phyloP scores from a whole-genome alignment of 2,797 vertebrate species.

The Sardinella longiceps region DNA sequence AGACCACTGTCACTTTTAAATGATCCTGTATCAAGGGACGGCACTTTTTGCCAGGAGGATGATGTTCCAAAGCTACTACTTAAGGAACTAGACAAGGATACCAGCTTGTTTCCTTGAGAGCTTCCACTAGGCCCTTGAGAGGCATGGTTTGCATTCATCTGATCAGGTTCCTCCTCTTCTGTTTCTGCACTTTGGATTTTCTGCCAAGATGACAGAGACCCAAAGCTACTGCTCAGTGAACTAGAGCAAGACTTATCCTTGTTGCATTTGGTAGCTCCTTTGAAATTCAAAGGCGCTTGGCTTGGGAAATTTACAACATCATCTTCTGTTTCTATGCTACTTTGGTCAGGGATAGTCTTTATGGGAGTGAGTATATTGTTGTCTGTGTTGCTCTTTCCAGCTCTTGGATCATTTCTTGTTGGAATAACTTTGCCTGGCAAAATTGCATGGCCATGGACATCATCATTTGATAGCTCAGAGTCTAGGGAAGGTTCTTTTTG shows the following conservation, averaged over 20 bases:
- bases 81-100: conserved; percentile 51
- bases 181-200: conserved; percentile 67
- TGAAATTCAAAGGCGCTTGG: background rate
- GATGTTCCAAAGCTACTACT: conserved; percentile 66
- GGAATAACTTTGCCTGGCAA: background rate
- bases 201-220: conserved; percentile 76
- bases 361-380: background rate
- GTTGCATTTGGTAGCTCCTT: background rate
- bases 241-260: conserved; percentile 42
- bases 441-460: conserved; percentile 8
- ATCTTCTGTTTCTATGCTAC: conserved; percentile 53
- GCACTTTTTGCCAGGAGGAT: conserved; percentile 79
- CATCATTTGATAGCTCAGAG: conserved; percentile 52
- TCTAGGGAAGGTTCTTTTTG: conserved; percentile 69
- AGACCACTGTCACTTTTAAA: conserved; percentile 45
- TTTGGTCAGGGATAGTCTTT: conserved; percentile 36
- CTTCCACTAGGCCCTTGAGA: background rate
- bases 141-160: background rate
- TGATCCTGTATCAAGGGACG: conserved; percentile 55
- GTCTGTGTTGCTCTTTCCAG: background rate
- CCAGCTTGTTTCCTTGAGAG: background rate
- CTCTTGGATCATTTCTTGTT: background rate
- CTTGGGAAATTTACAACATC: conserved; percentile 13
- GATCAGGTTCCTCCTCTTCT: conserved; percentile 28
- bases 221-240: conserved; percentile 64